A percentile compares a stretch with the other conserved stretches of the same genome.
phyloP scores from a whole-genome alignment of 2,888 invertebrate genomes.

The Anorthoa munda region DNA sequence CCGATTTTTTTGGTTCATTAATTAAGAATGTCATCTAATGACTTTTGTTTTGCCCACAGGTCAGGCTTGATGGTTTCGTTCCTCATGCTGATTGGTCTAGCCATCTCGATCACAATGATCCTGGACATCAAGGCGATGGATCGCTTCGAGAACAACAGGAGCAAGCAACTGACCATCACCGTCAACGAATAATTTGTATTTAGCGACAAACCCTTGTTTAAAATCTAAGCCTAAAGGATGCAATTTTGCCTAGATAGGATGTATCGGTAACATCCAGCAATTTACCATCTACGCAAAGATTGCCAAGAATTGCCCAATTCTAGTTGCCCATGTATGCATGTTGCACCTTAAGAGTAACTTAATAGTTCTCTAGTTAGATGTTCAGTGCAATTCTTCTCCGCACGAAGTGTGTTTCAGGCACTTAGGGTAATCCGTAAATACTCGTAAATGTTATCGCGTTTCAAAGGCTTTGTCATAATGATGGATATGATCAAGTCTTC shows the following conservation, averaged over 20 bases:
- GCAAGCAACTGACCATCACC: constrained; percentile 96
- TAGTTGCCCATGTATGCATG: no score
- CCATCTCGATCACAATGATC: constrained; percentile 96
- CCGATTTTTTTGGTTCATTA: no score
- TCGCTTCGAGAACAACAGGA: constrained; percentile 98
- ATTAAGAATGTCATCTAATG: neutral
- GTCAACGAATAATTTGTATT: constrained; percentile 91
- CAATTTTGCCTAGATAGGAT: no score
- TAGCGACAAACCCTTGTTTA: neutral
- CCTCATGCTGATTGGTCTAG: constrained; percentile 94
- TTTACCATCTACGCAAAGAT: no score
- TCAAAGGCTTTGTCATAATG: constrained; percentile 31
- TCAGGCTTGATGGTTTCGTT: constrained; percentile 96
- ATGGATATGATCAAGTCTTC: constrained; percentile 47
- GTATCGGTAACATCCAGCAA: no score
- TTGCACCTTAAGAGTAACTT: no score
- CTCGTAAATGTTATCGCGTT: neutral
- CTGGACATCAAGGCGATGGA: constrained; percentile 99
- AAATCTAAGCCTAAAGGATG: constrained; percentile 7
- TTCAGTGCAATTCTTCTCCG: constrained; percentile 21
- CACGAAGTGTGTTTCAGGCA: constrained; percentile 29
- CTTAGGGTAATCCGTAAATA: constrained; percentile 32
- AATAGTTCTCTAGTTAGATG: neutral
- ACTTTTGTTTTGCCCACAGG: constrained; percentile 72
- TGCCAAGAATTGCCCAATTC: no score